A percentile compares a stretch with the other conserved stretches of the same genome.
Evolutionary conservation across 2,888 invertebrate genomes (phyloP).

Genomic region (Venustoraphidia nigricollis): DNA sequence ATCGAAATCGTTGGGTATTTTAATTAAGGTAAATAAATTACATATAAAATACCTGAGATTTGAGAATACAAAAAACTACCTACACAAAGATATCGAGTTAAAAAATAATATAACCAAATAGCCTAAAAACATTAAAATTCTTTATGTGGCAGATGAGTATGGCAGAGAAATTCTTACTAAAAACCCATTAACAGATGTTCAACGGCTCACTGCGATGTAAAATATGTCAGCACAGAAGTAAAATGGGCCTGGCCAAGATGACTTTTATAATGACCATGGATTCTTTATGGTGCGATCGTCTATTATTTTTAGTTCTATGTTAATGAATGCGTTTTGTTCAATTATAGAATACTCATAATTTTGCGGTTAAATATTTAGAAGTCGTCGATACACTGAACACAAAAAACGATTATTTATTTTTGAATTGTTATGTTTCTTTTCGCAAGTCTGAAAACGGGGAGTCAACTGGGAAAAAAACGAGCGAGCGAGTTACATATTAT

Average conservation of each 20-base stretch:
- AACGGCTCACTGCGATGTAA: background rate
- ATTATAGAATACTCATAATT: conserved; percentile 1
- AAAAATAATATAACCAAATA: background rate
- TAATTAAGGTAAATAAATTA: too few species aligned
- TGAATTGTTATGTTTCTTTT: too few species aligned
- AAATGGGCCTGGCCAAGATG: background rate
- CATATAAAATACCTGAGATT: too few species aligned
- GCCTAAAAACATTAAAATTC: background rate
- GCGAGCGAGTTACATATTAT: too few species aligned
- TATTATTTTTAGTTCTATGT: background rate
- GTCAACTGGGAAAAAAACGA: too few species aligned
- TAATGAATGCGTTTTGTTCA: background rate
- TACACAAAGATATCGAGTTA: too few species aligned
- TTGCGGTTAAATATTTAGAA: background rate
- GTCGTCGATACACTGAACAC: too few species aligned
- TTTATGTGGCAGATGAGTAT: background rate
- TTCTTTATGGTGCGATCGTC: background rate
- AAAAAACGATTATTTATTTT: too few species aligned
- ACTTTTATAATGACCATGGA: background rate
- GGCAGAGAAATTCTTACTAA: background rate
- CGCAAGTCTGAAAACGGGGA: too few species aligned
- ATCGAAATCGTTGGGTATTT: too few species aligned
- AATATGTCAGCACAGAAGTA: conserved; percentile 2
- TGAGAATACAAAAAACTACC: too few species aligned
- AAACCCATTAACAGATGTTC: background rate